Evolutionary conservation across 2,113 vertebrate species (phyloP).

Genomic region (Castor canadensis): DNA sequence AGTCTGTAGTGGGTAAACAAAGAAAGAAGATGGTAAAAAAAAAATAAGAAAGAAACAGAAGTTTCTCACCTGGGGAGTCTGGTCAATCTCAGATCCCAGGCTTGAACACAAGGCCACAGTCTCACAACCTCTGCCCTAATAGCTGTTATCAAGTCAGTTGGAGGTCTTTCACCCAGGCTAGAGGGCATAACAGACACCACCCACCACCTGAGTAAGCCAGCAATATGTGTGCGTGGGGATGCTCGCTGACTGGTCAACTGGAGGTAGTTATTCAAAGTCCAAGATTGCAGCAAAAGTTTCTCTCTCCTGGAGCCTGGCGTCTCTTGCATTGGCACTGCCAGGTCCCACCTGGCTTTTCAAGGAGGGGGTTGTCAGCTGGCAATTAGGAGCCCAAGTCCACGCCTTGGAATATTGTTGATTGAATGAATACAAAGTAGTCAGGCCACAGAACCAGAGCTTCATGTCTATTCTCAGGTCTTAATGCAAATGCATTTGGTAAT

Average conservation of each 20-base stretch:
- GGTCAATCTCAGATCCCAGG: neutral
- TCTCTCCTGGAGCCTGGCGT: neutral
- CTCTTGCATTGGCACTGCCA: neutral
- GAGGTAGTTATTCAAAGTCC: conserved; percentile 61
- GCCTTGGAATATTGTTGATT: neutral
- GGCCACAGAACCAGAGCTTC: neutral
- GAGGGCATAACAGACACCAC: neutral
- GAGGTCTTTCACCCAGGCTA: neutral
- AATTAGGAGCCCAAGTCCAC: neutral
- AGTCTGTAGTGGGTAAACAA: neutral
- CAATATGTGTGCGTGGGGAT: neutral
- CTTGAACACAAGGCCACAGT: neutral
- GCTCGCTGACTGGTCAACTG: neutral
- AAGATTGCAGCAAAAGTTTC: conserved; percentile 44
- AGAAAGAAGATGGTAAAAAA: conserved; percentile 32
- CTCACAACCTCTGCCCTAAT: neutral
- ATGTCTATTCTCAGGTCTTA: neutral
- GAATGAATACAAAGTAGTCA: neutral
- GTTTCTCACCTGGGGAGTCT: neutral
- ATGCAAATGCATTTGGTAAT: neutral
- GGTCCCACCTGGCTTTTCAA: conserved; percentile 28
- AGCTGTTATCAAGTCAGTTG: neutral
- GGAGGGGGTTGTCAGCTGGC: neutral
- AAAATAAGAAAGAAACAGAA: conserved; percentile 37
- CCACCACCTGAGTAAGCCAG: neutral